phyloP scores from a whole-genome alignment of 2,113 vertebrate species.

The Madoqua kirkii region DNA sequence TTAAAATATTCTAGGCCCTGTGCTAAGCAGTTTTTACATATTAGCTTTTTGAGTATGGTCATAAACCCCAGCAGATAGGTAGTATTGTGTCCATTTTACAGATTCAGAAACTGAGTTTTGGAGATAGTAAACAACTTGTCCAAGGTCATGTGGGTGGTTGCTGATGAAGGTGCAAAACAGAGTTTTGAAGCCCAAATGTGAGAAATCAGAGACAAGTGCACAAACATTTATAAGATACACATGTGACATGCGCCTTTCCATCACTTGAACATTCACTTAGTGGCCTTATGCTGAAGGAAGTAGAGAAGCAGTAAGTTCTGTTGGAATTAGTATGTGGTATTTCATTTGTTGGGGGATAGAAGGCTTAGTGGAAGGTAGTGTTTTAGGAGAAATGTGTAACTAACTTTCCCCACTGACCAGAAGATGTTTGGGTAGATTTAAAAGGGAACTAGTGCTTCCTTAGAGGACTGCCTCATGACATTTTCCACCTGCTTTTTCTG shows the following conservation, averaged over 20 bases:
- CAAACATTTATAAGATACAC: background rate
- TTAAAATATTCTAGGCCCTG: background rate
- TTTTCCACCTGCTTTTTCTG: conserved; percentile 28
- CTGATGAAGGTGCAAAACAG: background rate
- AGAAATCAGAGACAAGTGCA: background rate
- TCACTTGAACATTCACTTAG: background rate
- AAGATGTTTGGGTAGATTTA: background rate
- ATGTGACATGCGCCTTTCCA: background rate
- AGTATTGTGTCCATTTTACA: background rate
- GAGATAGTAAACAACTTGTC: background rate
- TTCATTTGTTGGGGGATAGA: background rate
- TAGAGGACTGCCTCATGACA: background rate
- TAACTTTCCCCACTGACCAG: background rate
- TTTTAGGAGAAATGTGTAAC: background rate
- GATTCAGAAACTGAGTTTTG: background rate
- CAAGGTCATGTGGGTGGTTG: background rate
- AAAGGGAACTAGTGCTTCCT: background rate
- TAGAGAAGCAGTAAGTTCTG: background rate
- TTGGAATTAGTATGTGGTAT: background rate
- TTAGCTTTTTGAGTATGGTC: background rate
- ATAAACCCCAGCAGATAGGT: background rate
- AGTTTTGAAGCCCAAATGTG: background rate
- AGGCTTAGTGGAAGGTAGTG: background rate
- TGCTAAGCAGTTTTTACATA: background rate
- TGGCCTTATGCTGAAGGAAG: background rate